A percentile compares a stretch with the other conserved stretches of the same genome.
Conservation (phyloP, 2,888 invertebrate species). For the Anthophora plumipes region DNA sequence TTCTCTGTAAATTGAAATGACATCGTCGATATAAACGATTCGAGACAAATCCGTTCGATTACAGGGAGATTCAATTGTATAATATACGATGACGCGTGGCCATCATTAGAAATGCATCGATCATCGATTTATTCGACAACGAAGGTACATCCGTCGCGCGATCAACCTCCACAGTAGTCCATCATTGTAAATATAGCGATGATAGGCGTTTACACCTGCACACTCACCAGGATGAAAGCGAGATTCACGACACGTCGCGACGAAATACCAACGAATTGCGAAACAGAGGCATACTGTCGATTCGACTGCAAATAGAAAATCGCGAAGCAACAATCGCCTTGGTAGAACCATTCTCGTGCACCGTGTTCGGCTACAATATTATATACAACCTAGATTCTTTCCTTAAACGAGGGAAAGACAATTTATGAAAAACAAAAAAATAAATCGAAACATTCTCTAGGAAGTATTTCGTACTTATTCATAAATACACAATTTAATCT, state of each 20-base stretch:
- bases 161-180: slow-evolving; percentile 1
- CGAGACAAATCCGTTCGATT: background rate
- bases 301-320: slow-evolving; percentile 67
- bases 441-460: background rate
- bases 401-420: no score
- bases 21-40: background rate
- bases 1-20: background rate
- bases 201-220: slow-evolving; percentile 53
- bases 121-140: background rate
- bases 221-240: slow-evolving; percentile 55
- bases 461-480: background rate
- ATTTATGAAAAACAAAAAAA: no score
- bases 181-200: slow-evolving; percentile 58
- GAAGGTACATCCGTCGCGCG: no score
- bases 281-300: slow-evolving; percentile 53
- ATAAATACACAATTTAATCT: background rate
- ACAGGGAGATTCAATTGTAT: background rate
- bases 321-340: slow-evolving; percentile 42
- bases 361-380: background rate
- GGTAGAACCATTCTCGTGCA: background rate
- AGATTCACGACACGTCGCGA: slow-evolving; percentile 49
- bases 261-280: slow-evolving; percentile 62
- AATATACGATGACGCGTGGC: background rate
- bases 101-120: background rate
- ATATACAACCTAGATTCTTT: no score